Base-by-base conservation (phyloP, 2,113 vertebrate genomes). In the Ptychochromis oligacanthus region DNA sequence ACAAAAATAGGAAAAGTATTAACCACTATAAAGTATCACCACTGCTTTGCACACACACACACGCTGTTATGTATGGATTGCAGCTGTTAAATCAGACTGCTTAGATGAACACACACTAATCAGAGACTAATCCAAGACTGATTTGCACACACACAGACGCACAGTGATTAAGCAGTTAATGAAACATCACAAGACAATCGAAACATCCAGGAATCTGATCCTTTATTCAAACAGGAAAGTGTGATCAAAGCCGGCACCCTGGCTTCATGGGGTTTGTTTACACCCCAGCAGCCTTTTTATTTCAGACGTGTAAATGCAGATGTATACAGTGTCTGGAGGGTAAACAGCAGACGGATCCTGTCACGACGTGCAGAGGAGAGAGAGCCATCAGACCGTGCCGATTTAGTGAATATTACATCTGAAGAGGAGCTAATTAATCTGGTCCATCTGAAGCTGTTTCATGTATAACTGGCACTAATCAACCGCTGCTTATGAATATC, bases 361-460 rank as follows among this genome's bases (percentile, higher is more conserved):
- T 92, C 91, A 89, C 36, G 9, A 85, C 65, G 13, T 78, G 81
- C 82, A 57, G 85, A 81, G 88, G 52, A 83, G 84, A 85, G 75
- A 83, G 74, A 89, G 76, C 80, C 83, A 85, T 91, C 81, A 83
- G 85, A 89, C 85, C 87, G 52, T 65, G 79, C 65, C 67, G 75
- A 85, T 88, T 89, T 81, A 80, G 83, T 94, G 82, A 95, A 95
- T 95, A 91, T 93, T 94, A 88, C 93, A 95, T 95, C 93, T 91
- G 89, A 94, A 87, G 92, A 89, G 61, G 64, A 78, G 84, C 93
- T 94, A 90, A 95, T 95, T 95, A 94, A 93, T 90, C 77, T 67
- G 84, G 72, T 87, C 79, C 59, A 61, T 89, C 86, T 86, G 79
- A 87, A 81, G 84, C 6, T 74, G 72, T 86, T 92, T 80, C 81